phyloP scores from a whole-genome alignment of 2,797 vertebrate species.

The Garrulus glandarius region DNA sequence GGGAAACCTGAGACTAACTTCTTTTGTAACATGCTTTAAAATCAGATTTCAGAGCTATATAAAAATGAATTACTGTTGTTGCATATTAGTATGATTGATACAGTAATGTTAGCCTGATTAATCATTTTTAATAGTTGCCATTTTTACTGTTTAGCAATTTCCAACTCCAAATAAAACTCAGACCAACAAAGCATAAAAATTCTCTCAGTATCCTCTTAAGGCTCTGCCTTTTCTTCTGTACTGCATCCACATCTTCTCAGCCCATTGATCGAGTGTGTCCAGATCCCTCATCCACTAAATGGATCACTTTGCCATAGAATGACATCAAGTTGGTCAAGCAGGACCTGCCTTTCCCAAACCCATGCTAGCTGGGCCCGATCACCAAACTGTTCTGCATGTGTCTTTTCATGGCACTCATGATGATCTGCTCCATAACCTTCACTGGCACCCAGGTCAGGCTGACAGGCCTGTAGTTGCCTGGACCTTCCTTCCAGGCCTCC shows the following conservation, averaged over 20 bases:
- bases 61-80: not conserved
- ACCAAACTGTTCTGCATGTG: not conserved
- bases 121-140: not conserved
- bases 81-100: not conserved
- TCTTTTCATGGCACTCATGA: not conserved
- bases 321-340: not conserved
- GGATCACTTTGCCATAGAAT: not conserved
- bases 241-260: not conserved
- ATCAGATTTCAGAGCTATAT: not conserved
- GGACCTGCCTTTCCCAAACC: not conserved
- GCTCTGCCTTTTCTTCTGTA: not conserved
- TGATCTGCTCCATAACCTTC: accelerated
- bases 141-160: not conserved
- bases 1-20: not conserved
- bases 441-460: not conserved
- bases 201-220: not conserved
- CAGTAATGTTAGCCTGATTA: not conserved
- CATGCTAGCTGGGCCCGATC: accelerated
- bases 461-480: not conserved
- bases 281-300: not conserved
- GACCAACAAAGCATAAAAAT: not conserved
- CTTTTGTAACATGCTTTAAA: not conserved
- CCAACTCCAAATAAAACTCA: not conserved
- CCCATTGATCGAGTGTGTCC: not conserved
- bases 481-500: not conserved